Percentiles rank a stretch among this genome's conserved stretches.
These are phyloP conservation scores for Odontamblyopus lacepedii DNA, from an alignment of 2,797 vertebrate genomes.

Conservation along the genomic window DNA sequence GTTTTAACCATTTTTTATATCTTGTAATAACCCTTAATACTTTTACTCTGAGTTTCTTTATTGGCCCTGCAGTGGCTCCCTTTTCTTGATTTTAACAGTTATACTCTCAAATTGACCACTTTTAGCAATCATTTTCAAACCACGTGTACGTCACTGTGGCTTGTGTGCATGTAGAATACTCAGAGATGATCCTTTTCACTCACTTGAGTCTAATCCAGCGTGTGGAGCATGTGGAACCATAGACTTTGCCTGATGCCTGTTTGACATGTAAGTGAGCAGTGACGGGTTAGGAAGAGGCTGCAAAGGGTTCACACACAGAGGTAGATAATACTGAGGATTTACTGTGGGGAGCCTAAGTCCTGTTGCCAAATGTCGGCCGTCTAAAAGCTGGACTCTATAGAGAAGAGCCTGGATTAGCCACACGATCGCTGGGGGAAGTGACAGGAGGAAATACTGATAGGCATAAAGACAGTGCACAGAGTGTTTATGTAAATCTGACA, in stretches of 20 bases:
- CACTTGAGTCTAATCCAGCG: slow-evolving; percentile 37
- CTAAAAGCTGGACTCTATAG: slow-evolving; percentile 39
- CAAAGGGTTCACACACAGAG: slow-evolving; percentile 26
- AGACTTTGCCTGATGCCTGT: slow-evolving; percentile 58
- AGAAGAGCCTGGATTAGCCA: slow-evolving; percentile 44
- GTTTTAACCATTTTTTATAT: too few species aligned
- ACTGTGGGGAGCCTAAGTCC: slow-evolving; percentile 41
- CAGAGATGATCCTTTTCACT: slow-evolving; percentile 10
- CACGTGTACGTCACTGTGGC: neutral
- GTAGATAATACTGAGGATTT: slow-evolving; percentile 56
- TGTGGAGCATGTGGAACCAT: slow-evolving; percentile 31
- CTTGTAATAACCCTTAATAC: too few species aligned
- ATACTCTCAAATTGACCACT: too few species aligned
- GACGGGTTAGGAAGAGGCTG: neutral
- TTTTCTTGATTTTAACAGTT: too few species aligned
- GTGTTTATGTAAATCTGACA: slow-evolving; percentile 33
- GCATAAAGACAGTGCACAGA: slow-evolving; percentile 25
- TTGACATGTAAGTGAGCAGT: slow-evolving; percentile 43
- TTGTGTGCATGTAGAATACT: slow-evolving; percentile 1
- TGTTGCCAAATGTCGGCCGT: slow-evolving; percentile 47
- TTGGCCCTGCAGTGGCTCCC: too few species aligned
- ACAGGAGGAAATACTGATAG: slow-evolving; percentile 45
- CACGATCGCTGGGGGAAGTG: slow-evolving; percentile 40
- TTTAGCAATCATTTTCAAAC: too few species aligned
- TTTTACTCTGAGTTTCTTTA: too few species aligned